phyloP scores from a whole-genome alignment of 2,113 vertebrate species.

The Willisornis vidua region DNA sequence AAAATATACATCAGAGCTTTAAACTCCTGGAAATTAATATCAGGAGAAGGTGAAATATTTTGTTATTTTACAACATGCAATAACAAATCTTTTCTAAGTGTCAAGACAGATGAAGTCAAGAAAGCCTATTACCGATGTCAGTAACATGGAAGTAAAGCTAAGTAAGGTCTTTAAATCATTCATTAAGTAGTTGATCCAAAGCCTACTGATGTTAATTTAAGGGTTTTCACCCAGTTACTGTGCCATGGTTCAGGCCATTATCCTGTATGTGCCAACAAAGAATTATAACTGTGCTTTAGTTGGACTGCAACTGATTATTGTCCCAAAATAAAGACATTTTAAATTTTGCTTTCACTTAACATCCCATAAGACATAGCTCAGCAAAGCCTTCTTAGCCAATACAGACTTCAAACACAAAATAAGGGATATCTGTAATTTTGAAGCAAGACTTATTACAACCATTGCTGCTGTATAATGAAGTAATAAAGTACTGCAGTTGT shows the following conservation, averaged over 20 bases:
- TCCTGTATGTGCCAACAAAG: neutral
- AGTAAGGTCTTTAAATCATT: constrained; percentile 15
- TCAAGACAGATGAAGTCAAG: neutral
- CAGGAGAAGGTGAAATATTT: neutral
- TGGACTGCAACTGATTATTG: neutral
- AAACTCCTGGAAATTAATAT: neutral
- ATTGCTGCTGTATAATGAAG: neutral
- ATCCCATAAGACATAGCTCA: constrained; percentile 19
- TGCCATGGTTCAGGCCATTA: neutral
- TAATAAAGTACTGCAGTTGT: neutral
- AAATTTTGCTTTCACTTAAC: neutral
- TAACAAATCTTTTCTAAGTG: neutral
- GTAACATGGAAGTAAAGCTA: constrained; percentile 1
- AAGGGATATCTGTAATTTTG: neutral
- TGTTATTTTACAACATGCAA: neutral
- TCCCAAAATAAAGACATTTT: constrained; percentile 8
- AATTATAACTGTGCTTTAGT: neutral
- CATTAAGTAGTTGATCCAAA: neutral
- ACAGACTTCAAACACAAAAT: neutral
- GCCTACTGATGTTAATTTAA: neutral
- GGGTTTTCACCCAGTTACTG: neutral
- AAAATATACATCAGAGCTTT: neutral
- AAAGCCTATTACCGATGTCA: constrained; percentile 7
- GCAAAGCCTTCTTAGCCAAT: neutral
- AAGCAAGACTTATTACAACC: neutral